Conservation (phyloP, 2,888 invertebrate species). For the Boloria euphrosyne region DNA sequence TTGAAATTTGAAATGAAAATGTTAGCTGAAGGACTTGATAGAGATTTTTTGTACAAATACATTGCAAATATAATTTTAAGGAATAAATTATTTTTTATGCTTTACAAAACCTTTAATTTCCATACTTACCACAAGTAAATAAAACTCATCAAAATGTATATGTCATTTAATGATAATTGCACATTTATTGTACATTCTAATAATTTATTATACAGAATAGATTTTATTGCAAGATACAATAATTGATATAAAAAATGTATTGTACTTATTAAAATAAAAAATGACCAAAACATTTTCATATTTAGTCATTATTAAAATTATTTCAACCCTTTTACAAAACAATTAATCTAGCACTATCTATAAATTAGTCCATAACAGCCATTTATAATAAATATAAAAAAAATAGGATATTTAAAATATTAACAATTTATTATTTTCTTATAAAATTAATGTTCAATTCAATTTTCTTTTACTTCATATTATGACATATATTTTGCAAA, state of each 20-base stretch:
- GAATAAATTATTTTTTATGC: slow-evolving; percentile 28
- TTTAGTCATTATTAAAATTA: slow-evolving; percentile 11
- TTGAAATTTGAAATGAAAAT: slow-evolving; percentile 11
- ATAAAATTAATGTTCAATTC: too few relatives aligned
- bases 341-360: background rate
- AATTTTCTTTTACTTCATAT: too few relatives aligned
- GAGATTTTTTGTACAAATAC: too few relatives aligned
- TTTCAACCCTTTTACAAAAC: background rate
- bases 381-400: too few relatives aligned
- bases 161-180: slow-evolving; percentile 38
- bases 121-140: background rate
- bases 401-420: too few relatives aligned
- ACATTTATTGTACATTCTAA: slow-evolving; percentile 34
- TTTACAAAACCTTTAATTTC: background rate
- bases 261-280: too few relatives aligned
- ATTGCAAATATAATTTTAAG: slow-evolving; percentile 16
- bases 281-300: background rate
- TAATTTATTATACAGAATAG: slow-evolving; percentile 16
- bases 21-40: slow-evolving; percentile 2
- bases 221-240: slow-evolving; percentile 1
- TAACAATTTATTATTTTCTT: too few relatives aligned
- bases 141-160: background rate
- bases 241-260: background rate
- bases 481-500: too few relatives aligned
- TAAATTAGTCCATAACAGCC: too few relatives aligned